phyloP scores from a whole-genome alignment of 1,140 invertebrate species.

The Hyphantria cunea region DNA sequence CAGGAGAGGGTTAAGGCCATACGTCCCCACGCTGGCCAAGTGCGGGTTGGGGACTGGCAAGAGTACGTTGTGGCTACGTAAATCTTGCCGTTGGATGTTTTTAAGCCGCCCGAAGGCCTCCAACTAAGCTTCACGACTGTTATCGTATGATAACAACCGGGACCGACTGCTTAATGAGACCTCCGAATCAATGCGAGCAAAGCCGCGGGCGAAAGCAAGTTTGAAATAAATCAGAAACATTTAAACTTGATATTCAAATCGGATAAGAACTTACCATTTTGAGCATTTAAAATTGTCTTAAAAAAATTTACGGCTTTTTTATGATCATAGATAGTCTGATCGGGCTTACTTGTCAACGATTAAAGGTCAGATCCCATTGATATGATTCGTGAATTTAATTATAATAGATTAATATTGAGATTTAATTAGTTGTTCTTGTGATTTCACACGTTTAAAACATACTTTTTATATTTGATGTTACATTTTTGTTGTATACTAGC shows the following conservation, averaged over 20 bases:
- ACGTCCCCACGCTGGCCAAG: no score
- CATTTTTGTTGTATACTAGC: no score
- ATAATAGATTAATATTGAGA: conserved; percentile 21
- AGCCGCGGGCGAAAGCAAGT: no score
- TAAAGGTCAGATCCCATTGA: conserved; percentile 9
- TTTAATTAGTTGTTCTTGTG: conserved; percentile 7
- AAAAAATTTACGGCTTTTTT: conserved; percentile 29
- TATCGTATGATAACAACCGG: no score
- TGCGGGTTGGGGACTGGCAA: no score
- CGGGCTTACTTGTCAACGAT: conserved; percentile 9
- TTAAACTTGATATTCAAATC: conserved; percentile 4
- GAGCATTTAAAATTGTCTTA: conserved; percentile 25
- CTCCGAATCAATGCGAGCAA: no score
- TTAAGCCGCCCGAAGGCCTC: no score
- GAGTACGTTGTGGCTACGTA: no score
- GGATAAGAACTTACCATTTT: conserved; percentile 24
- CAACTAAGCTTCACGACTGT: no score
- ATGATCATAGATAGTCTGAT: conserved; percentile 13
- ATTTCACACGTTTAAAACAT: conserved; percentile 5
- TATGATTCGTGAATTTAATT: conserved; percentile 17
- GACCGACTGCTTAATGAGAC: no score
- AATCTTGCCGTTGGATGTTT: no score
- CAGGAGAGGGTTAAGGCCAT: no score
- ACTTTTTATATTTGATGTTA: neutral
- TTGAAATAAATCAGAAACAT: conserved; percentile 27